phyloP scores from a whole-genome alignment of 2,888 invertebrate genomes.

The Stratiomys singularior region DNA sequence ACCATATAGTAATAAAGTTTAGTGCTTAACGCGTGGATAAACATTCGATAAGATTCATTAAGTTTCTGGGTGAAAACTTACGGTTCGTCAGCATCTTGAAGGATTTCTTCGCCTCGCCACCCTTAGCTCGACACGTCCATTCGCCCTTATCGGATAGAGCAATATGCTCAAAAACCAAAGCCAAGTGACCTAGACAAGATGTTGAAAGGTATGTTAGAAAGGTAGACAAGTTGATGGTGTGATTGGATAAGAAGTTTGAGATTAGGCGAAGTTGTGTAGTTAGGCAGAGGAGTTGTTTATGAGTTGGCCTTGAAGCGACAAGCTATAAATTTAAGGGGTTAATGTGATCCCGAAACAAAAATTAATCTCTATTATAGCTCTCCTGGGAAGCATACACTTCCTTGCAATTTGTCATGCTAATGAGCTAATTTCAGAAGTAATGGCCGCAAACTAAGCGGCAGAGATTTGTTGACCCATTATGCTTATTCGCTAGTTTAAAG shows the following conservation, averaged over 20 bases:
- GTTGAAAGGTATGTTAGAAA: background rate
- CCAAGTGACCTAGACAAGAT: slow-evolving; percentile 60
- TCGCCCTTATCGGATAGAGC: slow-evolving; percentile 66
- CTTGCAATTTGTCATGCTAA: too few relatives aligned
- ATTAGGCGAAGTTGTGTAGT: too few relatives aligned
- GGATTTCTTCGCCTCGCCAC: slow-evolving; percentile 58
- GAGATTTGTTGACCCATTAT: too few relatives aligned
- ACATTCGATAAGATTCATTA: background rate
- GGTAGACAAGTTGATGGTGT: background rate
- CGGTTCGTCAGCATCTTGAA: slow-evolving; percentile 65
- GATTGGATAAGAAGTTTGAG: background rate
- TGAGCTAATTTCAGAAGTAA: too few relatives aligned
- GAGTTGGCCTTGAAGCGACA: background rate
- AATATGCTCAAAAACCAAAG: slow-evolving; percentile 67
- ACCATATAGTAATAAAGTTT: background rate
- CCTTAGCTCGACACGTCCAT: slow-evolving; percentile 66
- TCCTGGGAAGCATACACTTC: too few relatives aligned
- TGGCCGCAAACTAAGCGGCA: too few relatives aligned
- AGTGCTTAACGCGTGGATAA: slow-evolving; percentile 27
- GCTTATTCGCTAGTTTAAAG: too few relatives aligned
- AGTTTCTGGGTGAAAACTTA: slow-evolving; percentile 57
- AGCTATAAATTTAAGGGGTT: background rate
- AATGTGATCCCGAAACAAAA: background rate
- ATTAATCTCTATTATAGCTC: too few relatives aligned
- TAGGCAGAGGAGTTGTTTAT: background rate